phyloP scores from a whole-genome alignment of 2,113 vertebrate species.

The Rhinoderma darwinii region DNA sequence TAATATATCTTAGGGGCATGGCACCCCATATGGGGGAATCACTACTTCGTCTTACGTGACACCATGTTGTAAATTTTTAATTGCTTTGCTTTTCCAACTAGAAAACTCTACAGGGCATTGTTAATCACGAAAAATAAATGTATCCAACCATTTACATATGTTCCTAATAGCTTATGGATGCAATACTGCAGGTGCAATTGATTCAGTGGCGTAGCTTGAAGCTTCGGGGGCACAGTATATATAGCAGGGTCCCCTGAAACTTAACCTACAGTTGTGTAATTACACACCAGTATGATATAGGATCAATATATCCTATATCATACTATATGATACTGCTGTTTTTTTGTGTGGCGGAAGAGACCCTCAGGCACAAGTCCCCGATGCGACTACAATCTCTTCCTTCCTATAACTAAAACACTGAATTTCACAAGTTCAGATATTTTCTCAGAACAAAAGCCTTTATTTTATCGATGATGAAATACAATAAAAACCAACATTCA shows the following conservation, averaged over 20 bases:
- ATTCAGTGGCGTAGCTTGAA: not conserved
- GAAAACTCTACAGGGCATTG: not conserved
- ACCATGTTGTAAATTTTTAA: constrained; percentile 37
- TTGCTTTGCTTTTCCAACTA: constrained; percentile 13
- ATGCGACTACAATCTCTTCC: too few relatives aligned
- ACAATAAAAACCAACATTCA: too few relatives aligned
- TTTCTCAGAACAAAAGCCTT: too few relatives aligned
- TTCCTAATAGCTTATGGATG: not conserved
- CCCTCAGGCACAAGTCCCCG: too few relatives aligned
- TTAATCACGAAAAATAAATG: not conserved
- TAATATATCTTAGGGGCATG: constrained; percentile 27
- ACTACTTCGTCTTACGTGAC: not conserved
- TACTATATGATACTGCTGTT: too few relatives aligned
- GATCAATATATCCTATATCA: too few relatives aligned
- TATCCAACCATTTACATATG: constrained; percentile 12
- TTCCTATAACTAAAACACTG: too few relatives aligned
- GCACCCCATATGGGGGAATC: not conserved
- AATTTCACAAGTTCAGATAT: too few relatives aligned
- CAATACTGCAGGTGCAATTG: not conserved
- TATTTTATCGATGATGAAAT: too few relatives aligned
- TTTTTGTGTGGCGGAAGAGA: too few relatives aligned
- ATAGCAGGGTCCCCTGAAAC: not conserved
- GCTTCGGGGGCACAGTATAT: not conserved
- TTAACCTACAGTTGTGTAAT: too few relatives aligned
- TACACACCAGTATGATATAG: too few relatives aligned